Evolutionary conservation across 2,888 invertebrate genomes (phyloP).

Genomic region (Rhimphoctona megacephalus): DNA sequence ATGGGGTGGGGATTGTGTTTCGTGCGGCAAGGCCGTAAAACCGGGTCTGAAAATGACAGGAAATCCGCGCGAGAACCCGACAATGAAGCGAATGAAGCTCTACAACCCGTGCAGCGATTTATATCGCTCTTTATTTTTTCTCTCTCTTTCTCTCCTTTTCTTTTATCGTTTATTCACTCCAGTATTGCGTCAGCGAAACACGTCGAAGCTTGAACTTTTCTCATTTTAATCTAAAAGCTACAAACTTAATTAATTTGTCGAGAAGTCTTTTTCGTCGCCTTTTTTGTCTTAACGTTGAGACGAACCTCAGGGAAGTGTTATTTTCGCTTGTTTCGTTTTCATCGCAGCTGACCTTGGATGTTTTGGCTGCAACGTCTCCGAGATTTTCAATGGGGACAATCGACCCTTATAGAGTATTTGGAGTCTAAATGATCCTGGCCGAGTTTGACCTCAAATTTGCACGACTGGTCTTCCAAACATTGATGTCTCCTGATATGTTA

Average conservation of each 20-base stretch:
- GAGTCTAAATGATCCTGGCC: too few relatives aligned
- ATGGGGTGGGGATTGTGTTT: slow-evolving; percentile 34
- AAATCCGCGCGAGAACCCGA: slow-evolving; percentile 66
- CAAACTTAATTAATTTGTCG: background rate
- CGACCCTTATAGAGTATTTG: background rate
- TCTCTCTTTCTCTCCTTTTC: slow-evolving; percentile 9
- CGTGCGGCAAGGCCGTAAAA: slow-evolving; percentile 66
- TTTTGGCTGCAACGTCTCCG: background rate
- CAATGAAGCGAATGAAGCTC: slow-evolving; percentile 68
- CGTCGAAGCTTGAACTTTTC: slow-evolving; percentile 4
- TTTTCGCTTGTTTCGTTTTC: background rate
- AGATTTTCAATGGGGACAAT: background rate
- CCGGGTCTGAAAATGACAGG: slow-evolving; percentile 64
- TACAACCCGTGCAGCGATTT: slow-evolving; percentile 63
- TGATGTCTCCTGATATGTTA: too few relatives aligned
- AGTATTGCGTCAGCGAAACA: slow-evolving; percentile 51
- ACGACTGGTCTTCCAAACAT: too few relatives aligned
- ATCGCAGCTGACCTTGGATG: background rate
- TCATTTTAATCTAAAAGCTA: background rate
- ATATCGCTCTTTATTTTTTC: slow-evolving; percentile 30
- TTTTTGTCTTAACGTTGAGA: background rate
- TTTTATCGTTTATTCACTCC: slow-evolving; percentile 50
- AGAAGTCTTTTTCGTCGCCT: background rate
- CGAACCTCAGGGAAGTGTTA: background rate
- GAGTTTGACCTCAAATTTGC: too few relatives aligned